phyloP scores from a whole-genome alignment of 2,888 invertebrate species.

The Hydriomena furcata region DNA sequence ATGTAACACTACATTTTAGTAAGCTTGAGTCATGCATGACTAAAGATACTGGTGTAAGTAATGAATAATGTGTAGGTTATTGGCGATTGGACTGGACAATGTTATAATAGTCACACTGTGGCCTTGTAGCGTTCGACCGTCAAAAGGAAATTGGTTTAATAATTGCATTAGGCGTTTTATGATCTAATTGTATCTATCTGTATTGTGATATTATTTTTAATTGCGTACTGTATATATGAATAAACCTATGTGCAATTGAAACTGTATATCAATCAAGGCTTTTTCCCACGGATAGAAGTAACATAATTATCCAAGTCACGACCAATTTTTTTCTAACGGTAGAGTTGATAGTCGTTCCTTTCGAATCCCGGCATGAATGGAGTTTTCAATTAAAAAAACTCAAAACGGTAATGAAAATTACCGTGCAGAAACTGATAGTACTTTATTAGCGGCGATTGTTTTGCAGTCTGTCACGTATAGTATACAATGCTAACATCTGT shows the following conservation, averaged over 20 bases:
- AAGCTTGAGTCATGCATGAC: too few species aligned
- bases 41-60: slow-evolving; percentile 29
- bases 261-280: neutral
- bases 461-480: too few species aligned
- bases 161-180: slow-evolving; percentile 43
- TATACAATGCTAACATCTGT: too few species aligned
- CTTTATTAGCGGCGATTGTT: too few species aligned
- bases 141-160: slow-evolving; percentile 53
- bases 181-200: slow-evolving; percentile 37
- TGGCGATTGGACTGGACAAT: slow-evolving; percentile 44
- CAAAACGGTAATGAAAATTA: too few species aligned
- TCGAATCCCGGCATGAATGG: too few species aligned
- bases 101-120: slow-evolving; percentile 26
- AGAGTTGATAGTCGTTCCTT: too few species aligned
- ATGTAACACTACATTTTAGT: too few species aligned
- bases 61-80: slow-evolving; percentile 52
- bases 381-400: too few species aligned
- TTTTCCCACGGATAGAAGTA: neutral
- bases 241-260: slow-evolving; percentile 43
- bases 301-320: too few species aligned
- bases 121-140: slow-evolving; percentile 52
- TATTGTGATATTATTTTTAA: slow-evolving; percentile 36
- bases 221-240: slow-evolving; percentile 30
- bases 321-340: too few species aligned
- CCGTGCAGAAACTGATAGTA: too few species aligned